A percentile compares a stretch with the other conserved stretches of the same genome.
Conservation (phyloP, 2,888 invertebrate species). For the Reticulitermes lucifugus region DNA sequence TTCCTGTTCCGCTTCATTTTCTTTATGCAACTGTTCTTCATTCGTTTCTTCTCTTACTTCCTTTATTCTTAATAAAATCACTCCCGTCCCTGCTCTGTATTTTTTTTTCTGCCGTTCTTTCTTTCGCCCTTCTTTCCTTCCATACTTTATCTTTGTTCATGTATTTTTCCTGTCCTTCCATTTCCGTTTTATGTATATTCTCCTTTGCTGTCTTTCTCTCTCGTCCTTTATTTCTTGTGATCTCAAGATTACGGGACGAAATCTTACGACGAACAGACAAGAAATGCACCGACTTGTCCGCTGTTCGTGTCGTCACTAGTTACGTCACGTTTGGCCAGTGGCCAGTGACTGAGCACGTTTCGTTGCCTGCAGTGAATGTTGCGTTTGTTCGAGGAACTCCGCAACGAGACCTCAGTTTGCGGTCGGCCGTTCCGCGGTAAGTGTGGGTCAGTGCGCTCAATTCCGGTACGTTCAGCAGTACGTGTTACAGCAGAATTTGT, state of each 20-base stretch:
- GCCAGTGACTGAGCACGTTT: slow-evolving; percentile 21
- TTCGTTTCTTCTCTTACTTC: too few species aligned
- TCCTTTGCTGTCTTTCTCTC: too few species aligned
- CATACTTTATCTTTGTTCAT: too few species aligned
- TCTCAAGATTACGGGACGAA: too few species aligned
- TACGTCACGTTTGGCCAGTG: slow-evolving; percentile 28
- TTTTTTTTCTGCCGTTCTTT: too few species aligned
- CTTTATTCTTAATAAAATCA: too few species aligned
- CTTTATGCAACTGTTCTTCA: background rate
- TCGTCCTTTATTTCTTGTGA: too few species aligned
- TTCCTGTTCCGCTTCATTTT: background rate
- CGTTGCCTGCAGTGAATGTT: background rate
- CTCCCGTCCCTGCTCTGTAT: too few species aligned
- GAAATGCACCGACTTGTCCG: slow-evolving; percentile 2
- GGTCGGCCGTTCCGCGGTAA: background rate
- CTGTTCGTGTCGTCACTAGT: background rate
- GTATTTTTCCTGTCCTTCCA: too few species aligned
- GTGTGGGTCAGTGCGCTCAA: background rate
- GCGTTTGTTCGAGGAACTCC: background rate
- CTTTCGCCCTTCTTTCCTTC: too few species aligned
- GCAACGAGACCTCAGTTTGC: background rate
- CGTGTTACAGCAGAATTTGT: background rate
- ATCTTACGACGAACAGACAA: too few species aligned
- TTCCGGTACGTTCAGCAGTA: background rate
- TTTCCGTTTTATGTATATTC: too few species aligned